These are phyloP conservation scores for Antrozous pallidus DNA, from an alignment of 2,797 vertebrate genomes.

Conservation along the genomic window DNA sequence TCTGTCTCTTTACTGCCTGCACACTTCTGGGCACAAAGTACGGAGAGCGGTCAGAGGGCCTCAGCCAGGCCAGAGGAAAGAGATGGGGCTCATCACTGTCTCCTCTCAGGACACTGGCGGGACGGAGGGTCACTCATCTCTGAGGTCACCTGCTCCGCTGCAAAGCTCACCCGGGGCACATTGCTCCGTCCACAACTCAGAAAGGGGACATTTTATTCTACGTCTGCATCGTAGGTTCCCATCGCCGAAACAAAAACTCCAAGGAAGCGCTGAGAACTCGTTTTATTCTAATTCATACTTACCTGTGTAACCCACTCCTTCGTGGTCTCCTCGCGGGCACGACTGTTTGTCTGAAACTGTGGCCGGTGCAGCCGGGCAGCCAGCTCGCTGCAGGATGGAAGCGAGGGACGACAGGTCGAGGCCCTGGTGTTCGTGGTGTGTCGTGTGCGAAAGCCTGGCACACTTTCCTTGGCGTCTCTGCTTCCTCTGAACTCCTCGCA, in stretches of 20 bases:
- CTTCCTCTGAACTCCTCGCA: background rate
- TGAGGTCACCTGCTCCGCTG: background rate
- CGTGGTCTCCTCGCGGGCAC: background rate
- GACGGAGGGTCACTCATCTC: background rate
- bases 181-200: fast-evolving
- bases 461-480: background rate
- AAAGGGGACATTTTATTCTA: fast-evolving
- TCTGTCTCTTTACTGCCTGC: background rate
- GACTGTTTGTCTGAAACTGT: background rate
- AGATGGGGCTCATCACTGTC: too few relatives aligned
- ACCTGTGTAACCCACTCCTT: too few relatives aligned
- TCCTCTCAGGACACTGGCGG: background rate
- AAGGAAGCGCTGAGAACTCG: fast-evolving
- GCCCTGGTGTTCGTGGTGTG: fast-evolving
- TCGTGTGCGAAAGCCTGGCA: fast-evolving
- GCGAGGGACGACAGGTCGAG: fast-evolving
- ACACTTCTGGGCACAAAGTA: background rate
- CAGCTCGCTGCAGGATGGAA: fast-evolving
- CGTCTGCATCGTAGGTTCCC: fast-evolving
- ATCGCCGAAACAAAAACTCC: background rate
- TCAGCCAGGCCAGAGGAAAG: background rate
- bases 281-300: background rate
- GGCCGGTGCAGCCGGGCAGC: background rate
- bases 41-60: background rate
- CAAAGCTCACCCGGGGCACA: background rate